Evolutionary conservation across 2,113 vertebrate species (phyloP), one percentile per base, ranked within the genome.

Genomic region (Eulacestoma nigropectus): DNA sequence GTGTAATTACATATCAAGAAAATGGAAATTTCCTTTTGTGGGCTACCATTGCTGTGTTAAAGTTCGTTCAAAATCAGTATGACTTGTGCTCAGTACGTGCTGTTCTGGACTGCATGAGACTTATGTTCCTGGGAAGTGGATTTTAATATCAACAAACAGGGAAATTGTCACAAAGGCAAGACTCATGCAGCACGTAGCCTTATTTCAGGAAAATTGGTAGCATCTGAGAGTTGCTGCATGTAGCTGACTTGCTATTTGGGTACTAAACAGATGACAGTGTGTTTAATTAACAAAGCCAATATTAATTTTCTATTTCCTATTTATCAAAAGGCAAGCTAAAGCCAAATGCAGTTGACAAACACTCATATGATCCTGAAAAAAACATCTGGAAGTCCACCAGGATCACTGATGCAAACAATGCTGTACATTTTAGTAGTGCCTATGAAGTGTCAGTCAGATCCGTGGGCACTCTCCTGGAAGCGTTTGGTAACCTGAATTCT

Each of bases 121-220:
- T 89, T 64, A 8, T 12, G 49, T 32, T 77, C 53, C 83, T 90
- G 83, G 91, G 93, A 96, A 91, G 59, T 67, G 33, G 27, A 63
- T 90, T 96, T 77, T 92, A 68, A 47, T 79, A 72, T 87, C 89
- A 97, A 78, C 85, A 93, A 94, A 88, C 79, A 80, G 16, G 22
- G 64, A 86, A 78, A 42, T 16, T 49, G 72, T 94, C 35, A 80
- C 64, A 95, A 70, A 92, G 75, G 79, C 70, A 91, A 83, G 56
- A 83, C 7, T 77, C 46, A 8, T 16, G 50, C 63, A 77, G 83
- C 87, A 88, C 9, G 7, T 74, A 78, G 82, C 16, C 35, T 84
- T 59, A 17, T 84, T 93, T 93, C 52, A 60, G 68, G 47, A 78
- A 93, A 74, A 50, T 5, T 37, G 41, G 50, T 49, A 70, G 76